phyloP scores from a whole-genome alignment of 2,888 invertebrate species.

The Stenotaenia linearis region DNA sequence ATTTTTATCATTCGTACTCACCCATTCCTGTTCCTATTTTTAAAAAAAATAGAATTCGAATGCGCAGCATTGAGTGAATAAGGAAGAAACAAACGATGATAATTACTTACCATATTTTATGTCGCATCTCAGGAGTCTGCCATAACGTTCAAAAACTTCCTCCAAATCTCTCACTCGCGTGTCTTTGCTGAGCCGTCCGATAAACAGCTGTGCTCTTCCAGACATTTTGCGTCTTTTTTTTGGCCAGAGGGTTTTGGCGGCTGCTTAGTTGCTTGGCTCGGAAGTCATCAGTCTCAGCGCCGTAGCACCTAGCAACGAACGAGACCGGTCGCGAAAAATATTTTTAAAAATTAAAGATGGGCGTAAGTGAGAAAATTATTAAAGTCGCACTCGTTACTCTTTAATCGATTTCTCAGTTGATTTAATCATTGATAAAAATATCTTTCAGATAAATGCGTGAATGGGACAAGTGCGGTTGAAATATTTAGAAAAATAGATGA shows the following conservation, averaged over 20 bases:
- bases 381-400: too few species aligned
- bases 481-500: not conserved
- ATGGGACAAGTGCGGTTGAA: too few species aligned
- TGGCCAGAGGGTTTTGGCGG: not conserved
- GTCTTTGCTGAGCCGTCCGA: conserved; percentile 47
- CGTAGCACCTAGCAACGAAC: not conserved
- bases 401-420: too few species aligned
- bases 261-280: not conserved
- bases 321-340: not conserved
- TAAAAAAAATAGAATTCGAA: not conserved
- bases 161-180: conserved; percentile 46
- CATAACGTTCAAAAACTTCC: conserved; percentile 49
- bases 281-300: not conserved
- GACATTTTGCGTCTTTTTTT: conserved; percentile 35
- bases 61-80: too few species aligned
- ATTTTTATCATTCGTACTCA: not conserved
- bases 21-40: conserved; percentile 29
- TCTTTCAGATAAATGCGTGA: too few species aligned
- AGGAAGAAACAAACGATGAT: too few species aligned
- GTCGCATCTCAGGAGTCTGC: conserved; percentile 47
- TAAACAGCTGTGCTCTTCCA: conserved; percentile 43
- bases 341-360: not conserved
- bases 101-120: conserved; percentile 47
- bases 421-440: too few species aligned
- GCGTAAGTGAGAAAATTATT: not conserved